phyloP scores from a whole-genome alignment of 30 jellyfish, hydroid and myxozoan species.

The Nemopilema nomurai region DNA sequence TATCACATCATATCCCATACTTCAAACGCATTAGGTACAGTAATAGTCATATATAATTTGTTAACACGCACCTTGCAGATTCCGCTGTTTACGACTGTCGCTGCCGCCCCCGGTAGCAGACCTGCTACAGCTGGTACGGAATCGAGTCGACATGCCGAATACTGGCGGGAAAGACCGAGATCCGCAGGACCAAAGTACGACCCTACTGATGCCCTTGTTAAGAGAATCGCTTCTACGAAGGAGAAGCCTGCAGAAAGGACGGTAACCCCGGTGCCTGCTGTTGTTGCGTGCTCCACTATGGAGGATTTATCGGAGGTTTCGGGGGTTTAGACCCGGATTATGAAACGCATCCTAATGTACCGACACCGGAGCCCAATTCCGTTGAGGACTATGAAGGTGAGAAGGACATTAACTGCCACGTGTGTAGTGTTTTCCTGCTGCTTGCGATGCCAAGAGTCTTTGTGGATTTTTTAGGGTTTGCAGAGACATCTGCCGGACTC shows the following conservation, averaged over 20 bases:
- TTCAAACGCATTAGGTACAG: not conserved
- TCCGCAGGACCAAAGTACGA: constrained; percentile 39
- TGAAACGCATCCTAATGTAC: constrained; percentile 50
- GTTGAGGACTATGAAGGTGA: not conserved
- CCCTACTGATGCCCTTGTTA: constrained; percentile 1
- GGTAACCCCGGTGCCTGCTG: constrained; percentile 1
- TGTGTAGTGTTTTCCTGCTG: too few relatives aligned
- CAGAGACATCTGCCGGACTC: too few relatives aligned
- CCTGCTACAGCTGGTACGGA: constrained; percentile 26
- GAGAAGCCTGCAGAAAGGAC: not conserved
- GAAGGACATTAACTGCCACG: not conserved
- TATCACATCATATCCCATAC: too few relatives aligned
- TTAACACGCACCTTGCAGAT: constrained; percentile 1
- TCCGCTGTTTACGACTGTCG: constrained; percentile 11
- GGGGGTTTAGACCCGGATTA: not conserved
- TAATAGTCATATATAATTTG: not conserved
- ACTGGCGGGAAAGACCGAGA: constrained; percentile 9
- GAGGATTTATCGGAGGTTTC: not conserved
- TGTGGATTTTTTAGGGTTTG: too few relatives aligned
- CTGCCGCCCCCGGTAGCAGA: constrained; percentile 29
- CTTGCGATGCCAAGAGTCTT: too few relatives aligned
- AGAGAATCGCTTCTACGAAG: not conserved
- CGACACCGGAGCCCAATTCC: constrained; percentile 34
- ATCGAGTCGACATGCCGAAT: not conserved
- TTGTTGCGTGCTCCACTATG: not conserved